Base-by-base conservation (phyloP, 1,140 invertebrate genomes). In the Drosophila tani region DNA sequence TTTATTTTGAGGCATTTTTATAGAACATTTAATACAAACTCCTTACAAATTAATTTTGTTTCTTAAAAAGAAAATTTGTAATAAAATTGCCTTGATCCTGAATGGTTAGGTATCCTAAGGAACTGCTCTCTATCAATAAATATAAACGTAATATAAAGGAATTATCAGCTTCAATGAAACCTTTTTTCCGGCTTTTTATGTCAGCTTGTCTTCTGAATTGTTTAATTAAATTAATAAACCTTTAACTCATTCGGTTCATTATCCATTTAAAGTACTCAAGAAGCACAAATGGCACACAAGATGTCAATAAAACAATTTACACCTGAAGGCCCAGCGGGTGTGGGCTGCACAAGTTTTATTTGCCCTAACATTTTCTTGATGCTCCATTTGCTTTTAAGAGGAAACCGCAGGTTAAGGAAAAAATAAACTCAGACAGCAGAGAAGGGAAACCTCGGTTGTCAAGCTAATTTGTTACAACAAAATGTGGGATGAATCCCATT, bases 401-500 rank as follows among this genome's bases (percentile, higher is more conserved):
- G n/a, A 53, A 29, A 40, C 67, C 67, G 14, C 67, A 70, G 47
- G 63, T n/a, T 29, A 12, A 55, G 14, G 3, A 49, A 59, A 24
- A 24, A 24, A 24, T 24, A 24, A 73, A 71, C 49, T 51, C 38
- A 50, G 51, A 27, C 46, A 29, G 67, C 29, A 41, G 19, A 17
- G 51, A 57, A 57, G 17, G 35, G 24, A 47, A 71, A 47, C 70
- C 17, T 51, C 40, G 70, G 55, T 46, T 62, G 70, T 53, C 47
- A 71, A 64, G 71, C 50, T 75, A 64, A 75, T 75, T 74, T 75
- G 69, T 49, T n/a, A 53, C 49, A 64, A 75, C 69, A 75, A 64
- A 53, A 45, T 15, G 19, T 41, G 29, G 38, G 15, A 11, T 27
- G 47, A 17, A 9, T 38, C 3, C n/a, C 5, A 11, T 17, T 40